A percentile compares a stretch with the other conserved stretches of the same genome.
phyloP scores from a whole-genome alignment of 2,888 invertebrate species.

The Ethmia dodecea region DNA sequence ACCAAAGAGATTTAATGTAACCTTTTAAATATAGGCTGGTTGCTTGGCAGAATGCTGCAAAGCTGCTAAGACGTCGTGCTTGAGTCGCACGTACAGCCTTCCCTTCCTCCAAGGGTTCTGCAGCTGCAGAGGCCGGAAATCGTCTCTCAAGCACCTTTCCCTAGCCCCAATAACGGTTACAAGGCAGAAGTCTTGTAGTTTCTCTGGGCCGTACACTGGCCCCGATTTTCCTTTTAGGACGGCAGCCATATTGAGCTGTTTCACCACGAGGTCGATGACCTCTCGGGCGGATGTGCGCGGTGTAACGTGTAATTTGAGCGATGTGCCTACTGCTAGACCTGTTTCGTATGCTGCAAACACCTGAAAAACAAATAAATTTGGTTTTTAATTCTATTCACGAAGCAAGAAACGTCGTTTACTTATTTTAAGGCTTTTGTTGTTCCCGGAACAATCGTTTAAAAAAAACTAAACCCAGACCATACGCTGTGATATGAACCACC shows the following conservation, averaged over 20 bases:
- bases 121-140: slow-evolving; percentile 94
- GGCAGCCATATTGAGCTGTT: slow-evolving; percentile 96
- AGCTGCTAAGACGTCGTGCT: slow-evolving; percentile 92
- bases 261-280: slow-evolving; percentile 96
- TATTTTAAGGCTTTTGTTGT: too few relatives aligned
- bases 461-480: too few relatives aligned
- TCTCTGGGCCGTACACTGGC: slow-evolving; percentile 90
- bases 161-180: slow-evolving; percentile 97
- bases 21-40: slow-evolving; percentile 79
- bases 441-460: too few relatives aligned
- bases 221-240: slow-evolving; percentile 89
- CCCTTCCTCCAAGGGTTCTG: slow-evolving; percentile 98
- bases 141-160: slow-evolving; percentile 95
- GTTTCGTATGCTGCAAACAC: slow-evolving; percentile 98
- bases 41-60: slow-evolving; percentile 92
- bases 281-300: slow-evolving; percentile 95
- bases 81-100: slow-evolving; percentile 92
- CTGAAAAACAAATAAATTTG: slow-evolving; percentile 65
- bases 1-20: too few relatives aligned
- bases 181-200: slow-evolving; percentile 92
- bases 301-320: slow-evolving; percentile 95
- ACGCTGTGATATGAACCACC: too few relatives aligned
- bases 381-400: too few relatives aligned
- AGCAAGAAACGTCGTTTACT: too few relatives aligned
- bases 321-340: slow-evolving; percentile 94